These are phyloP conservation scores for Oreocharis arfaki DNA, from an alignment of 2,113 vertebrate species.

Conservation along the genomic window DNA sequence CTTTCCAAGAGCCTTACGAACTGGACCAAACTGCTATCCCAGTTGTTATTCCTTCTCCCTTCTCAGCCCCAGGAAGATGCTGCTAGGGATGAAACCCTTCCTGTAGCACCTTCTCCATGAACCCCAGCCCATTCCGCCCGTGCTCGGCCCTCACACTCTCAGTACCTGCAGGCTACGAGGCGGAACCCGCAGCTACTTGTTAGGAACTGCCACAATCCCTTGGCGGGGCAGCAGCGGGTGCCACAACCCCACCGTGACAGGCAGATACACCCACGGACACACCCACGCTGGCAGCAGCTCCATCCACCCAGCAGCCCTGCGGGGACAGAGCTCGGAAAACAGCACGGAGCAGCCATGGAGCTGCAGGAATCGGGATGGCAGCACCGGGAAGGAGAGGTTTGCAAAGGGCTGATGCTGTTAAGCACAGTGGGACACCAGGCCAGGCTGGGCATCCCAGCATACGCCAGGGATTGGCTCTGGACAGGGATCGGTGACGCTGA, in stretches of 20 bases:
- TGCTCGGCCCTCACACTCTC: neutral
- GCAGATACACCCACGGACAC: neutral
- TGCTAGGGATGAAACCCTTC: neutral
- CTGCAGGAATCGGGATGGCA: neutral
- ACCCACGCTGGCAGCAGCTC: neutral
- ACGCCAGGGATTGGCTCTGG: fast-evolving
- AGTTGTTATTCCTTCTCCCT: neutral
- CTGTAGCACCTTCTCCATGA: neutral
- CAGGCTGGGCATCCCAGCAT: neutral
- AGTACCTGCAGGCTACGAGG: neutral
- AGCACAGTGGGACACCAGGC: neutral
- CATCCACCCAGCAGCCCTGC: neutral
- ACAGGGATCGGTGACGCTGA: fast-evolving
- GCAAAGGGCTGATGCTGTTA: neutral
- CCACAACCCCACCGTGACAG: neutral
- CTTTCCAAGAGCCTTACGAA: neutral
- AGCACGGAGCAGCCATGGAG: fast-evolving
- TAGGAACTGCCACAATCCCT: neutral
- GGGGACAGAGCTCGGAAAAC: neutral
- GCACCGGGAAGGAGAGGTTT: fast-evolving
- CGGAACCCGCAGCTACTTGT: neutral
- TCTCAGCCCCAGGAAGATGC: neutral
- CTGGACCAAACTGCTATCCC: neutral
- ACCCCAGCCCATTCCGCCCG: fast-evolving
- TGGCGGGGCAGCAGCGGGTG: neutral